Base-by-base conservation (phyloP, 2,797 vertebrate genomes). In the Percopsis omiscomaycus region DNA sequence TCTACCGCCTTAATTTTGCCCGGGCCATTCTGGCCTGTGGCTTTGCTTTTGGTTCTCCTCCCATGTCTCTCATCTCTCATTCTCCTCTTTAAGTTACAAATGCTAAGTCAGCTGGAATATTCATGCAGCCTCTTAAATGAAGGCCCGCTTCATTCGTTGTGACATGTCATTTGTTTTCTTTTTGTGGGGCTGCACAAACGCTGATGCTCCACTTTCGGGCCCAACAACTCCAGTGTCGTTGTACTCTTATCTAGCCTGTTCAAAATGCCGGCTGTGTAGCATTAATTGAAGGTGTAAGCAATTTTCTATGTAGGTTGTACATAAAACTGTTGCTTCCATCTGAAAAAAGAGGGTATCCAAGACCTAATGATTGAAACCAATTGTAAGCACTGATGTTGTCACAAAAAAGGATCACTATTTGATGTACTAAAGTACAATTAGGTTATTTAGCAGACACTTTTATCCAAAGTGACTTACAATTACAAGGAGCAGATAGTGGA, bases 121-220 rank as follows among this genome's bases (percentile, higher is more conserved):
- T 83, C 66, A 60, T 15, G 49, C 64, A 52, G 73, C 42, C 55
- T 79, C 76, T 79, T 74, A 85, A 86, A 78, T 55, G 74, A 88
- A 84, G 79, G 83, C 72, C 70, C 72, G 68, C 67, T 84, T 88
- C 75, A 88, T 91, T 89, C 66, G 60, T 78, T 77, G 77, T 88
- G 86, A 87, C 84, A 88, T 56, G 60, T 82, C 77, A 82, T 90
- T 90, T 89, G 85, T 89, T 91, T 89, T 84, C 77, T 83, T 87
- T 88, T 77, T 75, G 64, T 79, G 70, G 79, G 69, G 60, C 64
- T 74, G 71, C 80, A 84, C 77, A 89, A 86, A 79, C 78, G 87
- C 90, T 87, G 86, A 84, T 85, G 77, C 84, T 83, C 75, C 74
- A 69, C 72, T 87, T 88, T 75, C 71, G 64, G 59, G 62, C 65